Conservation (phyloP, 2,888 invertebrate species). For the Litoditis marina region DNA sequence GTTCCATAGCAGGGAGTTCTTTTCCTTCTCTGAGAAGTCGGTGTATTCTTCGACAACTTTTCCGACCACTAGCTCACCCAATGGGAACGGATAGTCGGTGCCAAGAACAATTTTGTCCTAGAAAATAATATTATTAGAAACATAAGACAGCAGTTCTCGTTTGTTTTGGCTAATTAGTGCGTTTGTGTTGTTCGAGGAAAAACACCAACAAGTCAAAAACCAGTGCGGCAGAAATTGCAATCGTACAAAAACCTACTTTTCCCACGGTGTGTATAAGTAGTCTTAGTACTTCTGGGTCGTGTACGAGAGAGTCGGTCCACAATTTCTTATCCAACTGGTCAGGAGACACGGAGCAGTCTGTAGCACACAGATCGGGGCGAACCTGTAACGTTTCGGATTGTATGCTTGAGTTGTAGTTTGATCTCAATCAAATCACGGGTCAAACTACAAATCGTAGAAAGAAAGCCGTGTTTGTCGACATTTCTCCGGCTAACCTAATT, state of each 20-base stretch:
- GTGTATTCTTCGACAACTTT: slow-evolving; percentile 37
- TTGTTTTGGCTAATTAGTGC: no score
- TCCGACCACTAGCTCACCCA: slow-evolving; percentile 65
- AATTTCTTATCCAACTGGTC: slow-evolving; percentile 64
- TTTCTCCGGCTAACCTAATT: no score
- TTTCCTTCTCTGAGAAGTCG: slow-evolving; percentile 15
- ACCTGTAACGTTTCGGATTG: slow-evolving; percentile 63
- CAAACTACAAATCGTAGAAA: no score
- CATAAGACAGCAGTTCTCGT: no score
- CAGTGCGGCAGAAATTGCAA: background rate
- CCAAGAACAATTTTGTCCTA: slow-evolving; percentile 67
- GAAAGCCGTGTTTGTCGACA: no score
- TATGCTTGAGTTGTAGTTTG: no score
- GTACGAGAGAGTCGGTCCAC: slow-evolving; percentile 67
- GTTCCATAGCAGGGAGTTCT: slow-evolving; percentile 45
- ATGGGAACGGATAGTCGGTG: slow-evolving; percentile 68
- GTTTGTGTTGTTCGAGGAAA: no score
- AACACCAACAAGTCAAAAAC: no score
- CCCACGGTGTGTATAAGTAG: slow-evolving; percentile 66
- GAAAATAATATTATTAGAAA: slow-evolving; percentile 7
- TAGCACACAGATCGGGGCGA: slow-evolving; percentile 67
- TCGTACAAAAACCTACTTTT: slow-evolving; percentile 61
- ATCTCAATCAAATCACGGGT: no score
- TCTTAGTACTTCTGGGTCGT: slow-evolving; percentile 65
- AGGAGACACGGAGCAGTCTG: slow-evolving; percentile 63